Evolutionary conservation across 2,797 vertebrate species (phyloP).

Genomic region (Malacoraja senta): DNA sequence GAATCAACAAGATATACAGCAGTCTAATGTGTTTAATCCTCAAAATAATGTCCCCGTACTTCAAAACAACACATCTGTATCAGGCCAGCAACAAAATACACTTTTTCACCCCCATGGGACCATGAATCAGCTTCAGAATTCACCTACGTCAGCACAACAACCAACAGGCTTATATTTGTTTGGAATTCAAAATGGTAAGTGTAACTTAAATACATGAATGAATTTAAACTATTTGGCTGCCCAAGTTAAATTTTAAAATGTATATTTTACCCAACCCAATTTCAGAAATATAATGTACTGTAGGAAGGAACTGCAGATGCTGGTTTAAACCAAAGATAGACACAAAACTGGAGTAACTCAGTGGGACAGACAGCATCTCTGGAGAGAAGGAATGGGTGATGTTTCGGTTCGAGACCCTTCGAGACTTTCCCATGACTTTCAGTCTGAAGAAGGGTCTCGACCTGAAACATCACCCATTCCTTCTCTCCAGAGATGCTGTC

Average conservation of each 20-base stretch:
- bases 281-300: neutral
- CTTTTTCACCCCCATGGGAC: conserved; percentile 79
- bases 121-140: conserved; percentile 73
- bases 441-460: no score
- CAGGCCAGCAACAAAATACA: conserved; percentile 73
- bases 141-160: conserved; percentile 72
- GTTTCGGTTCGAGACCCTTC: no score
- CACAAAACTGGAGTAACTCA: no score
- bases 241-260: neutral
- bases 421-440: no score
- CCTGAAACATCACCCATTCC: no score
- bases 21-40: conserved; percentile 74
- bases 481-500: no score
- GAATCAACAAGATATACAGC: conserved; percentile 75
- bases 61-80: conserved; percentile 72
- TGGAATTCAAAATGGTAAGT: conserved; percentile 89
- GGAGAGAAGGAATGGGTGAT: no score
- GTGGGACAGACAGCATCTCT: no score
- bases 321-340: no score
- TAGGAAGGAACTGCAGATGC: no score
- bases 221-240: neutral
- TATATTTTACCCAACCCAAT: neutral
- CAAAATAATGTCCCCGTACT: conserved; percentile 74
- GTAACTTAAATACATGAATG: neutral
- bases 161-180: conserved; percentile 84